Percentiles rank a stretch among this genome's conserved stretches.
Evolutionary conservation across 2,113 vertebrate genomes (phyloP).

Genomic region (Microcebus murinus): DNA sequence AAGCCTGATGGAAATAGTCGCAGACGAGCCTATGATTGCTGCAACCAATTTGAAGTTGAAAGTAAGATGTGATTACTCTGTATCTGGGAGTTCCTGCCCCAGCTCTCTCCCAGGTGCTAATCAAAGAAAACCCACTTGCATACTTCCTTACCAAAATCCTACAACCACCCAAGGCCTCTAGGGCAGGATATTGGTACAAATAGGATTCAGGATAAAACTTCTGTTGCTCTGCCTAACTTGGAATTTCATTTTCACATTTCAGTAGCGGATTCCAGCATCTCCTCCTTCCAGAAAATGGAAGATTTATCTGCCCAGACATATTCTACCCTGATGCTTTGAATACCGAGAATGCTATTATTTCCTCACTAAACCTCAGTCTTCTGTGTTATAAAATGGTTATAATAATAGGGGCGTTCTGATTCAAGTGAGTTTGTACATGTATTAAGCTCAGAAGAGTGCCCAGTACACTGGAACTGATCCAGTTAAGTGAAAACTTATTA

Average conservation of each 20-base stretch:
- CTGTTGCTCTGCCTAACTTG: neutral
- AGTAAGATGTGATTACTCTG: conserved; percentile 55
- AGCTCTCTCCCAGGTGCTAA: neutral
- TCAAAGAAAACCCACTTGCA: neutral
- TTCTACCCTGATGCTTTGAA: neutral
- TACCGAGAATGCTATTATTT: neutral
- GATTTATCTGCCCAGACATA: neutral
- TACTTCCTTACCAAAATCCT: neutral
- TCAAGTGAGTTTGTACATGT: neutral
- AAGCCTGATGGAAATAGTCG: conserved; percentile 63
- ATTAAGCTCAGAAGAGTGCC: neutral
- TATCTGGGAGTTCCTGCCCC: neutral
- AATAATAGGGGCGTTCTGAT: neutral
- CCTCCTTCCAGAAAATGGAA: neutral
- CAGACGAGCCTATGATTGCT: conserved; percentile 57
- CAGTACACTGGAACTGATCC: neutral
- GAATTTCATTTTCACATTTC: neutral
- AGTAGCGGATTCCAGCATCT: neutral
- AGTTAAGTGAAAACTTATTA: neutral
- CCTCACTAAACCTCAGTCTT: neutral
- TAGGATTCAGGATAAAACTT: neutral
- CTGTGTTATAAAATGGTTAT: neutral
- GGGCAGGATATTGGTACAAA: neutral
- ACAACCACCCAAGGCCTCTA: neutral
- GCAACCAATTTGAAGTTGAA: conserved; percentile 48